Evolutionary conservation across 2,797 vertebrate species (phyloP), one percentile per base, ranked within the genome.

Genomic region (Hippoglossus hippoglossus): DNA sequence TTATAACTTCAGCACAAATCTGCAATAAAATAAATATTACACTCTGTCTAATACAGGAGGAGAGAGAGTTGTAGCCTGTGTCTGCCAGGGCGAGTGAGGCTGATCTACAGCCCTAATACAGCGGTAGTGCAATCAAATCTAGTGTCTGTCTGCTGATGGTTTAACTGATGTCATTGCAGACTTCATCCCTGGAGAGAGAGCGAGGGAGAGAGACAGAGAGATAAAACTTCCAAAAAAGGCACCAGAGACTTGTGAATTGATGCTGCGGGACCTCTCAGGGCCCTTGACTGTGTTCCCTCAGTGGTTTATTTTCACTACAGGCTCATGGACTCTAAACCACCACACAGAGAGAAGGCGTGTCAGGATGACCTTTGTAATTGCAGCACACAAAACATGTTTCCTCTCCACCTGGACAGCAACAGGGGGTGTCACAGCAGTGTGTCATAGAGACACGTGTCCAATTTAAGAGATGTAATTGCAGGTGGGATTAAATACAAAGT

Each of bases 11-110:
- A 73, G 72, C 71, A 71, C 67, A 84, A 86, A 82, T 67, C 28
- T 66, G 73, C 54, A 63, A 69, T 82, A 85, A 86, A 85, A 82
- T 71, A 83, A 79, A 87, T 85, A 83, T 80, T 69, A 53, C 63
- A 65, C 11, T 47, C 64, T 34, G 67, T 77, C 73, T 77, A 73
- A 82, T 6, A 25, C 67, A 68, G 67, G 59, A 60, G 55, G 36
- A 41, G 55, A 75, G 36, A 54, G 57, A 74, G 80, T 39, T 64
- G 77, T 57, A 47, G 41, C 54, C 73, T 65, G 66, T 54, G 55
- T 63, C 57, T 44, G 24, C 67, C 67, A 55, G 58, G 61, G 59
- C 46, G 58, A 75, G 58, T 19, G 54, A 22, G 47, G 55, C 56
- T 79, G 80, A 82, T 81, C 82, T 87, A 86, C 49, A 53, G 67